phyloP scores from a whole-genome alignment of 2,888 invertebrate genomes.

The Bhutanitis thaidina region DNA sequence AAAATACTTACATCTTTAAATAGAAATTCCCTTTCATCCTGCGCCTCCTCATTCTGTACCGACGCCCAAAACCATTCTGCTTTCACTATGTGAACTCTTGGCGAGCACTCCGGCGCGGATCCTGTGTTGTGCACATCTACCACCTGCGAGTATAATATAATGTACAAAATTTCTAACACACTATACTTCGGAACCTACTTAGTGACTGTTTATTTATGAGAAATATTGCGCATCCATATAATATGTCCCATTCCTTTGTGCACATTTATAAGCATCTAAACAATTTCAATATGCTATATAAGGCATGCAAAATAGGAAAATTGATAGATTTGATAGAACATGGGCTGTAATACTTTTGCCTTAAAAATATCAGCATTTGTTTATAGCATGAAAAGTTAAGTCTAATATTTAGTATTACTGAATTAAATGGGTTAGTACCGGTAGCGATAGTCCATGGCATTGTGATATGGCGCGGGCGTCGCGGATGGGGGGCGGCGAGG shows the following conservation, averaged over 20 bases:
- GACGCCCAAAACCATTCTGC: constrained; percentile 99
- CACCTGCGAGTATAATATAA: constrained; percentile 78
- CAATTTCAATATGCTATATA: constrained; percentile 5
- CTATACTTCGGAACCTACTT: not conserved
- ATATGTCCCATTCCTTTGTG: constrained; percentile 15
- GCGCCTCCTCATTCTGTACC: constrained; percentile 96
- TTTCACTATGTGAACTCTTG: constrained; percentile 88
- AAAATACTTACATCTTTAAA: constrained; percentile 88
- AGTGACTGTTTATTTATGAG: not conserved
- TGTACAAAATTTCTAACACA: constrained; percentile 17
- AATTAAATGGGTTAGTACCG: constrained; percentile 81
- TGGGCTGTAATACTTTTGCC: constrained; percentile 14
- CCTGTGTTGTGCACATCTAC: constrained; percentile 89
- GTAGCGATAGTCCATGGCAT: constrained; percentile 78
- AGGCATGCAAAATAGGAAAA: constrained; percentile 19
- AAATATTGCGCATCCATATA: constrained; percentile 4
- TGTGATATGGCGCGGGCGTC: constrained; percentile 73
- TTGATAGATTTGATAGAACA: constrained; percentile 3
- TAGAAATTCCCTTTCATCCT: constrained; percentile 93
- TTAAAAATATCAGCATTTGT: constrained; percentile 28
- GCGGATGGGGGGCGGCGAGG: constrained; percentile 64
- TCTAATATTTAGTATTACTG: constrained; percentile 67
- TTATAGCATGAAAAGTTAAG: constrained; percentile 53
- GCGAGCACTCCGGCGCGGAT: constrained; percentile 85
- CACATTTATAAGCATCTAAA: constrained; percentile 15